Evolutionary conservation across 2,888 invertebrate species (phyloP).

Genomic region (Melieria picta): DNA sequence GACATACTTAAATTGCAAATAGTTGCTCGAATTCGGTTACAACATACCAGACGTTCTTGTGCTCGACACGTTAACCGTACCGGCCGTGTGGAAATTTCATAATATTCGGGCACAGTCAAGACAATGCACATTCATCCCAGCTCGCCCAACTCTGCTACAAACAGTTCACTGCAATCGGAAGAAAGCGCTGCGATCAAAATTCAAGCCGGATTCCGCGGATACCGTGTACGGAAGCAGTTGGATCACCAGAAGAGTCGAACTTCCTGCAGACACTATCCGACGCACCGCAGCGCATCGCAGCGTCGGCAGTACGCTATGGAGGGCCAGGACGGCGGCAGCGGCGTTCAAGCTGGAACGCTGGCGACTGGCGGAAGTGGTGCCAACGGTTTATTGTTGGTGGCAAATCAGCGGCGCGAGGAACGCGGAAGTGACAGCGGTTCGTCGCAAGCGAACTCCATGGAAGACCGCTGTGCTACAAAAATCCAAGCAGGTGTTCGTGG

Average conservation of each 20-base stretch:
- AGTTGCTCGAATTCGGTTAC: not conserved
- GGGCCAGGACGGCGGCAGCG: constrained; percentile 26
- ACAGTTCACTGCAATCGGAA: constrained; percentile 56
- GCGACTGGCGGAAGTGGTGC: constrained; percentile 1
- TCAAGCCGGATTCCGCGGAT: constrained; percentile 70
- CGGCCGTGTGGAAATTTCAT: not conserved
- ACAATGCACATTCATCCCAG: constrained; percentile 66
- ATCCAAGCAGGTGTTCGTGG: constrained; percentile 65
- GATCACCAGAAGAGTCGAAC: constrained; percentile 37
- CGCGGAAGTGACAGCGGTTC: constrained; percentile 19
- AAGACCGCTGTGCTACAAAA: constrained; percentile 63
- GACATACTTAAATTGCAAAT: constrained; percentile 5
- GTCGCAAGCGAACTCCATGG: constrained; percentile 45
- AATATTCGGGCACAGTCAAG: not conserved
- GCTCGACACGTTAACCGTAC: not conserved
- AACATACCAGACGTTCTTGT: not conserved
- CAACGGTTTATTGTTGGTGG: constrained; percentile 17
- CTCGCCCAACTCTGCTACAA: constrained; percentile 60
- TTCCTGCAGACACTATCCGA: constrained; percentile 11
- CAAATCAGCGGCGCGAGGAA: constrained; percentile 41
- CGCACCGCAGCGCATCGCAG: constrained; percentile 36
- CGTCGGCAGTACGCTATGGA: constrained; percentile 42
- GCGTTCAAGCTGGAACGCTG: constrained; percentile 25
- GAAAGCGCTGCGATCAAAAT: constrained; percentile 69
- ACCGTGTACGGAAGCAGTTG: constrained; percentile 68